Evolutionary conservation across 2,113 vertebrate genomes (phyloP).

Genomic region (Vidua macroura): DNA sequence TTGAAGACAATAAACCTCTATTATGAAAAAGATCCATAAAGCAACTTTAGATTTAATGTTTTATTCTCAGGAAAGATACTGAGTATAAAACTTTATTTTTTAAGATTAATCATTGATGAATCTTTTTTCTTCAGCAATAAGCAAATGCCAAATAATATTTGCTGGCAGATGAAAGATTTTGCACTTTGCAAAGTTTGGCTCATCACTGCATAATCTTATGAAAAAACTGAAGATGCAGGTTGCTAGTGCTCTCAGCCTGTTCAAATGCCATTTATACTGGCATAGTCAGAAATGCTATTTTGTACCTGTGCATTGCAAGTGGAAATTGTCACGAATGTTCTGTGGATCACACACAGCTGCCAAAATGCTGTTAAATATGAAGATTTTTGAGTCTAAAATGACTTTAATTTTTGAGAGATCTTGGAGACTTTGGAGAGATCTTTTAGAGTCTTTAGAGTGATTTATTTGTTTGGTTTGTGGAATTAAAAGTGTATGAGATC

Average conservation of each 20-base stretch:
- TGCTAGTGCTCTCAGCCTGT: not conserved
- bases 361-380: not conserved
- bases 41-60: not conserved
- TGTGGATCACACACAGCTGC: not conserved
- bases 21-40: not conserved
- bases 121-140: not conserved
- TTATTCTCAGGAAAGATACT: not conserved
- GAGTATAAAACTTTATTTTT: not conserved
- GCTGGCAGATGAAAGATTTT: not conserved
- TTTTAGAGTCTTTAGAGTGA: not conserved
- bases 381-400: not conserved
- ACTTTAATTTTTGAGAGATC: not conserved
- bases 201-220: not conserved
- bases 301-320: not conserved
- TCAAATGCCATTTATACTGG: not conserved
- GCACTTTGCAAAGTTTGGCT: not conserved
- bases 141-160: not conserved
- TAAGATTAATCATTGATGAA: not conserved
- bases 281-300: not conserved
- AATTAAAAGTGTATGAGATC: not conserved
- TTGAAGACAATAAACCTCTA: not conserved
- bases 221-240: not conserved
- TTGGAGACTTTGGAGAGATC: not conserved
- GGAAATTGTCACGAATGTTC: not conserved
- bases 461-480: not conserved